Evolutionary conservation across 2,888 invertebrate genomes (phyloP), one percentile per base, ranked within the genome.

Genomic region (Stenichneumon culpator): DNA sequence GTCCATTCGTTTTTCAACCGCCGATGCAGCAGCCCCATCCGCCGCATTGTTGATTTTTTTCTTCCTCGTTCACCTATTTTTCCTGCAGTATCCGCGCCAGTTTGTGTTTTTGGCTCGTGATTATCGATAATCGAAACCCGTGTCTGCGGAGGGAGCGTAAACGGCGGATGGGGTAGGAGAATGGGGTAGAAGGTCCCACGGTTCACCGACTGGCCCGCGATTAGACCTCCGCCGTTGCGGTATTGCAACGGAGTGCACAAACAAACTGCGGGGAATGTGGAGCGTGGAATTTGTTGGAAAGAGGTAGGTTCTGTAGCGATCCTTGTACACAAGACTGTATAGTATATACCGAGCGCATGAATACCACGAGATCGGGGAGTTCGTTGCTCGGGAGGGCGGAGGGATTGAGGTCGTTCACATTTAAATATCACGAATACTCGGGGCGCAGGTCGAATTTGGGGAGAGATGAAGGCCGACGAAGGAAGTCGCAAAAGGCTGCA

Each of bases 121-220:
- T 86, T 86, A 86, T 86, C 86, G 86, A 80, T 86, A 86, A 86
- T 86, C 86, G 86, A 86, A 86, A 86, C 80, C 77, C 77, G 75
- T 77, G 86, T 83, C 83, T 83, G 80, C 80, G 44, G 32, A 16
- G n/a, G 32, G 32, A 28, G 47, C 47, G 50, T 47, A 47, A 47
- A 47, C 44, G 36, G 32, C 16, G 7, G 63, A 7, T 47, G 63
- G 50, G 22, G 25, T 57, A 57, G 11, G 54, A 79, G n/a, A n/a
- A n/a, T n/a, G n/a, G n/a, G n/a, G n/a, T n/a, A 68, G 77, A 77
- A 72, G 79, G 85, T 80, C 65, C 25, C 67, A 54, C 73, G 83
- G 86, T 83, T 86, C 86, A 83, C 75, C 80, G 83, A 83, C 80
- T 78, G 80, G 79, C 44, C 74, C 79, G 67, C 83, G 86, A 86